Conservation (phyloP, 2,797 vertebrate genomes). For the Saxicola maurus region DNA sequence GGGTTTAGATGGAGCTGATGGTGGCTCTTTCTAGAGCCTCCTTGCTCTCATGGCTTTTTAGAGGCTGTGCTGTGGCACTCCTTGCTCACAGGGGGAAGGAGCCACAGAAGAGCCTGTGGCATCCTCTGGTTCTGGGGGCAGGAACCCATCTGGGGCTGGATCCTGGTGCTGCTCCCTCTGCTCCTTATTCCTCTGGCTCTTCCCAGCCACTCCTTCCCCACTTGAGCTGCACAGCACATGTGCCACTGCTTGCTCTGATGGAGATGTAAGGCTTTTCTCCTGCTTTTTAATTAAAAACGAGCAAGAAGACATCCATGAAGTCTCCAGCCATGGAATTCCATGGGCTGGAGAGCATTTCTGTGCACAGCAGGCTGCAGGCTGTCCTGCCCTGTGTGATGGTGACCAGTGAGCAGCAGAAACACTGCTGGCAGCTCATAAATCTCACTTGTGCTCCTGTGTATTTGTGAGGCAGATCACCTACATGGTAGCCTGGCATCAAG, state of each 20-base stretch:
- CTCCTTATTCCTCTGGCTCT: not conserved
- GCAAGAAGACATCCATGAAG: fast-evolving
- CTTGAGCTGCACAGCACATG: not conserved
- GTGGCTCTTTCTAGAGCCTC: not conserved
- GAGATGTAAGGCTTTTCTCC: not conserved
- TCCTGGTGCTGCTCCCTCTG: not conserved
- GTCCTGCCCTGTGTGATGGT: not conserved
- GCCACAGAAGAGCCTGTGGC: not conserved
- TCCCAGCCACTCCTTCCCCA: not conserved
- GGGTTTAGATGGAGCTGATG: slow-evolving; percentile 8
- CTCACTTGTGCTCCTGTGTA: not conserved
- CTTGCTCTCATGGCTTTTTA: not conserved
- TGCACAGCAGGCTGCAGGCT: not conserved
- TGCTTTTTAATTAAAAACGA: not conserved
- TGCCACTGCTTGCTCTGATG: not conserved
- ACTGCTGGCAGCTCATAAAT: not conserved
- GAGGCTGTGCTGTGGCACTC: not conserved
- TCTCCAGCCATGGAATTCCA: not conserved
- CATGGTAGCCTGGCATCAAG: fast-evolving
- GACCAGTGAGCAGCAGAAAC: not conserved
- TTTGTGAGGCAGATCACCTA: not conserved
- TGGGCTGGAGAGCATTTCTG: not conserved
- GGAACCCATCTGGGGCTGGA: fast-evolving
- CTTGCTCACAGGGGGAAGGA: not conserved
- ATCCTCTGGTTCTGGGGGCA: not conserved